Percentiles rank a stretch among this genome's conserved stretches.
Evolutionary conservation across 2,113 vertebrate genomes (phyloP).

Genomic region (Spheniscus mendiculus): DNA sequence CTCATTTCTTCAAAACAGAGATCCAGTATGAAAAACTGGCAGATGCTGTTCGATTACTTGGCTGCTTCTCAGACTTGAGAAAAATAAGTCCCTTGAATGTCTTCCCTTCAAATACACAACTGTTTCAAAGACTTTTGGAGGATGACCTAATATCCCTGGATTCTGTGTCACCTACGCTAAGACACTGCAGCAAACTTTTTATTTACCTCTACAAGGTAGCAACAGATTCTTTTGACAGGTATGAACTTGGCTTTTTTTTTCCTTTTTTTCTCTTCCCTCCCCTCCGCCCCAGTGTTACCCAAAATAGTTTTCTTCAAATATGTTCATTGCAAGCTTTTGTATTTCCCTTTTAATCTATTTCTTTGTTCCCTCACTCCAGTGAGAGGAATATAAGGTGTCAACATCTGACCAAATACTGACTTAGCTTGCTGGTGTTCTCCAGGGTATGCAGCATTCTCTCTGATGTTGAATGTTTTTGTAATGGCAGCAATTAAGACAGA

Average conservation of each 20-base stretch:
- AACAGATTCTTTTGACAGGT: slow-evolving; percentile 99
- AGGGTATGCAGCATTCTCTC: background rate
- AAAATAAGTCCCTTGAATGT: slow-evolving; percentile 86
- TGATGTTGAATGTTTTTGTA: background rate
- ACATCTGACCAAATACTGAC: background rate
- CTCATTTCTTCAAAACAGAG: slow-evolving; percentile 96
- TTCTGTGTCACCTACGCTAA: slow-evolving; percentile 88
- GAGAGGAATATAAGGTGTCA: background rate
- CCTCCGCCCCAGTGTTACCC: rapidly evolving
- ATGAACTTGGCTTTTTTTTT: background rate
- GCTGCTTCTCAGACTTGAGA: slow-evolving; percentile 93
- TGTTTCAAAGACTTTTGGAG: slow-evolving; percentile 93
- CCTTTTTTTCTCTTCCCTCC: background rate
- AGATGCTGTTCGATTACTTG: slow-evolving; percentile 93
- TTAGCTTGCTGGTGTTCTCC: background rate
- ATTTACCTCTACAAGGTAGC: slow-evolving; percentile 98
- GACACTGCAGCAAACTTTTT: slow-evolving; percentile 96
- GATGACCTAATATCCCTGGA: slow-evolving; percentile 85
- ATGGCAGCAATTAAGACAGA: background rate
- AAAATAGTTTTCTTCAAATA: background rate
- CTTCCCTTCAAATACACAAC: slow-evolving; percentile 91
- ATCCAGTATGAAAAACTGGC: slow-evolving; percentile 99
- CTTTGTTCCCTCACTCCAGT: background rate
- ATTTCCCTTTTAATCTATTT: background rate
- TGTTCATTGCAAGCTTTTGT: background rate